Evolutionary conservation across 64 coral and sea anemone genomes (phyloP).

Genomic region (Montipora capricornis): DNA sequence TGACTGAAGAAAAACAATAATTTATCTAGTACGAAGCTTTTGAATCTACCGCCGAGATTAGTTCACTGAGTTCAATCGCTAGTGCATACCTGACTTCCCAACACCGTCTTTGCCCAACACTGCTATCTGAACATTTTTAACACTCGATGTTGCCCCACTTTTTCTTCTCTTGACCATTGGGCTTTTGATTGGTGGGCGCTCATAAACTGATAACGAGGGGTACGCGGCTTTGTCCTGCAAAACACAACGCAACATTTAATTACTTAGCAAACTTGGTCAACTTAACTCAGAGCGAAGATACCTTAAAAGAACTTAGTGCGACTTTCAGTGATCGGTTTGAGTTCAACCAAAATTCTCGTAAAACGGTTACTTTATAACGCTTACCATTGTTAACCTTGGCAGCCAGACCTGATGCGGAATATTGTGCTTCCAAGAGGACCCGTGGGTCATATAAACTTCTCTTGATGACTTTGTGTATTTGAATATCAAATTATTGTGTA

Average conservation of each 20-base stretch:
- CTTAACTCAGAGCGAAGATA: neutral
- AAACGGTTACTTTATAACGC: neutral
- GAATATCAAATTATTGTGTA: neutral
- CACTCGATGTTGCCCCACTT: constrained; percentile 32
- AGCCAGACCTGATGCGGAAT: neutral
- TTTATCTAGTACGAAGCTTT: no score
- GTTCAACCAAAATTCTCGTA: neutral
- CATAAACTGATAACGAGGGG: neutral
- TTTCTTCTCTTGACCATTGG: constrained; percentile 58
- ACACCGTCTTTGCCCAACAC: constrained; percentile 74
- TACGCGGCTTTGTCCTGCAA: constrained; percentile 24
- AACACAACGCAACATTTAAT: neutral
- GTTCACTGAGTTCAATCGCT: no score
- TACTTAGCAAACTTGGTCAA: neutral
- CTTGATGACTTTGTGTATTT: neutral
- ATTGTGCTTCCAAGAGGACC: neutral
- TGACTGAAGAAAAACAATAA: no score
- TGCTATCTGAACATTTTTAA: constrained; percentile 57
- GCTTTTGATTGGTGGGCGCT: constrained; percentile 33
- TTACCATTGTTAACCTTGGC: neutral
- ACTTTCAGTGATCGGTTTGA: neutral
- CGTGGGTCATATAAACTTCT: neutral
- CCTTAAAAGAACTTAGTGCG: neutral
- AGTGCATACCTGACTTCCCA: constrained; percentile 57
- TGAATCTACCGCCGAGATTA: no score